phyloP scores from a whole-genome alignment of 2,797 vertebrate species.

The Babyrousa celebensis region DNA sequence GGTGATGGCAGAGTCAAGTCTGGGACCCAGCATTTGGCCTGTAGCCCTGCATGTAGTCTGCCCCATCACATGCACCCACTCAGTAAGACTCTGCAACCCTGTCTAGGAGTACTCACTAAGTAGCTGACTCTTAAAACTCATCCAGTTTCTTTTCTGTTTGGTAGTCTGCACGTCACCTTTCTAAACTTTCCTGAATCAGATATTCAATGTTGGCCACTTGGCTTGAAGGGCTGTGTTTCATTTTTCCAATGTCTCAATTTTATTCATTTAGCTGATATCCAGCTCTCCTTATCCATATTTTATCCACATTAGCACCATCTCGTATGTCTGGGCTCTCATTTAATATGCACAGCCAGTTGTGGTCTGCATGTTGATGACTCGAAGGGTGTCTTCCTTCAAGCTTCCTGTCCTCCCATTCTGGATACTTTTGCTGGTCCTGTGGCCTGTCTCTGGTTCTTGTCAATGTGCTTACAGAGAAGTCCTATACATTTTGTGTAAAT shows the following conservation, averaged over 20 bases:
- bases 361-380: conserved; percentile 84
- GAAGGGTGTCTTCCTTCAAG: conserved; percentile 62
- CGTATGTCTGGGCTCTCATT: conserved; percentile 77
- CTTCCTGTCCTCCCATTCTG: conserved; percentile 69
- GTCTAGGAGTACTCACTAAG: neutral
- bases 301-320: conserved; percentile 79
- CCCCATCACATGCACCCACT: neutral
- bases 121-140: conserved; percentile 32
- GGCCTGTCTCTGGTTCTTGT: conserved; percentile 63
- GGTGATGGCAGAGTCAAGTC: neutral
- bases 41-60: neutral
- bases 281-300: conserved; percentile 82
- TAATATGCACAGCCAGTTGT: conserved; percentile 81
- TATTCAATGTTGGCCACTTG: conserved; percentile 84
- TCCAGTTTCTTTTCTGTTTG: conserved; percentile 73
- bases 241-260: conserved; percentile 88
- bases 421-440: conserved; percentile 52
- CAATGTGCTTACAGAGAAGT: conserved; percentile 55
- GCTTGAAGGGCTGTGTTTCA: conserved; percentile 78
- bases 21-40: neutral
- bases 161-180: conserved; percentile 76
- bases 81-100: neutral
- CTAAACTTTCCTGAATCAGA: conserved; percentile 80
- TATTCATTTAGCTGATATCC: conserved; percentile 87
- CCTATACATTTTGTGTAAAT: conserved; percentile 79